Evolutionary conservation across 2,113 vertebrate species (phyloP), one percentile per base, ranked within the genome.

Genomic region (Hippocampus barbouri): DNA sequence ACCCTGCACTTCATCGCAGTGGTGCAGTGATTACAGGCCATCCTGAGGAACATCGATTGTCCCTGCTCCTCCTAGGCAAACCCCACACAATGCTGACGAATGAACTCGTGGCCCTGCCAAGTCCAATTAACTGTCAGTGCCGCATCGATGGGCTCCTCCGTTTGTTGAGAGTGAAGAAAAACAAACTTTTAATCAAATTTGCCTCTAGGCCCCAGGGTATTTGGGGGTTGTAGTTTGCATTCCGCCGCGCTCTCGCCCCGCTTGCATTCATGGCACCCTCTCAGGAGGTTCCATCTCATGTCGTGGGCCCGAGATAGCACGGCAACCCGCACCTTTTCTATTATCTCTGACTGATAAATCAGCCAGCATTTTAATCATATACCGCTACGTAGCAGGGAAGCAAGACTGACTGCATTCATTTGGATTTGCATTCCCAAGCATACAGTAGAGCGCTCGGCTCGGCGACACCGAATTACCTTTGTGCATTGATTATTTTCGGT

Each of bases 41-140:
- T 94, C 96, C 94, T 91, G 81, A 86, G 94, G 95, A 94, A 95
- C 93, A 89, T 93, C 84, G 93, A 93, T 93, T 93, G 91, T 92
- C 92, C 34, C 83, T 87, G 91, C 93, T 92, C 93, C 90, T 96
- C 93, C 91, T 91, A 93, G 94, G 88, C 91, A 92, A 95, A 92
- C 93, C 92, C 91, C 92, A 91, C 90, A 94, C 94, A 97, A 94
- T 94, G 94, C 94, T 95, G 94, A 95, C 83, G 91, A 95, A 97
- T 97, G 94, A 96, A 96, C 94, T 94, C 88, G 90, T 93, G 93
- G 92, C 91, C 91, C 92, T 95, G 95, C 96, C 95, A 96, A 92
- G 95, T 95, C 94, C 95, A 95, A 94, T 97, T 96, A 95, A 91
- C 87, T 90, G 88, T 86, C 91, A 92, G 93, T 93, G 92, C 93